These are phyloP conservation scores for Takifugu rubripes DNA, from an alignment of 2,797 vertebrate genomes.

Conservation along the genomic window DNA sequence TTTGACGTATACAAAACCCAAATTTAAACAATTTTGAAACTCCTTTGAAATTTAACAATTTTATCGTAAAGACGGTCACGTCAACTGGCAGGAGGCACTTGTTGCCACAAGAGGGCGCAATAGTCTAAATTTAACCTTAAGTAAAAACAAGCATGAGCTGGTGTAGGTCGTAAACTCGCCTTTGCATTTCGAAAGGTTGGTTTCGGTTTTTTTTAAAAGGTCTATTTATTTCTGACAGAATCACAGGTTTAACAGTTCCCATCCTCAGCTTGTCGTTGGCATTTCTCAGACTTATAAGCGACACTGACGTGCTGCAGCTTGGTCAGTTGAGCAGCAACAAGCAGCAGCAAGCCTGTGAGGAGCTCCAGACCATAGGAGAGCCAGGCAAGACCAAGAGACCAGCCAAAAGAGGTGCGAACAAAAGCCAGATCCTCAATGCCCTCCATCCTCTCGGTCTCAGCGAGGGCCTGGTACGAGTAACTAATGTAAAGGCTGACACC, in stretches of 20 bases:
- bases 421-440: constrained; percentile 53
- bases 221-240: too few relatives aligned
- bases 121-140: not conserved
- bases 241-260: not conserved
- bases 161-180: not conserved
- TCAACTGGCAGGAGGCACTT: not conserved
- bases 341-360: constrained; percentile 62
- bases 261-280: not conserved
- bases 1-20: not conserved
- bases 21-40: not conserved
- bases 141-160: not conserved
- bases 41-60: not conserved
- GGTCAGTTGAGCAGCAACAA: constrained; percentile 52
- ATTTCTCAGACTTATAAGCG: constrained; percentile 29
- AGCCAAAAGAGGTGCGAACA: constrained; percentile 71
- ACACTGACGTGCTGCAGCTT: constrained; percentile 25
- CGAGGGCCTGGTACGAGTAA: constrained; percentile 71
- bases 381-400: constrained; percentile 78
- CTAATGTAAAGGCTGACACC: constrained; percentile 73
- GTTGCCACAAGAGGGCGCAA: constrained; percentile 34
- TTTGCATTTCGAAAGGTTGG: not conserved
- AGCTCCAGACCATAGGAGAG: constrained; percentile 73
- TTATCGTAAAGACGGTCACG: not conserved
- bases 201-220: not conserved
- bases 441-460: constrained; percentile 57